These are phyloP conservation scores for Yponomeuta malinellus DNA, from an alignment of 2,888 invertebrate genomes.

Conservation along the genomic window DNA sequence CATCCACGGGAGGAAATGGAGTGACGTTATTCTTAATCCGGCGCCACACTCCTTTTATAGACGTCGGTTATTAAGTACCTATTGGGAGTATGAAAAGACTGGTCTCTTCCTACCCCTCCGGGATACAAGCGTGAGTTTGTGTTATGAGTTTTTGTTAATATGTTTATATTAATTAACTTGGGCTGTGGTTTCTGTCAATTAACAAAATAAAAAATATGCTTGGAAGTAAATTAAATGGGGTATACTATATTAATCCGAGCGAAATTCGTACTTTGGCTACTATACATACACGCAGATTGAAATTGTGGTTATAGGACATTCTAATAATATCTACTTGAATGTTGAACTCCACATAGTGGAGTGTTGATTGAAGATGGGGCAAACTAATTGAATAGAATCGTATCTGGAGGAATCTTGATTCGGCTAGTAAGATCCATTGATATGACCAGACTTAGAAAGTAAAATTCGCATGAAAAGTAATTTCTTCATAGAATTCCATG, in stretches of 20 bases:
- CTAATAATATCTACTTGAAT: not conserved
- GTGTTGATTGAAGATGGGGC: not conserved
- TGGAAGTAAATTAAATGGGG: not conserved
- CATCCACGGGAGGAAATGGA: too few species aligned
- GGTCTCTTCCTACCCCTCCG: too few species aligned
- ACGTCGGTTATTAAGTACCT: too few species aligned
- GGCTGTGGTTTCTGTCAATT: too few species aligned
- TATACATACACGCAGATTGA: too few species aligned
- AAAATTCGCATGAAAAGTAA: not conserved
- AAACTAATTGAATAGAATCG: not conserved
- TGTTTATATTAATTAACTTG: too few species aligned
- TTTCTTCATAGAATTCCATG: not conserved
- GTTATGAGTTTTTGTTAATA: too few species aligned
- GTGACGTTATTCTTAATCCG: too few species aligned
- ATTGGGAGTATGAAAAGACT: too few species aligned
- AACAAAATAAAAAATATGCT: not conserved
- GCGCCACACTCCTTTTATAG: too few species aligned
- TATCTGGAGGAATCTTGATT: constrained; percentile 1
- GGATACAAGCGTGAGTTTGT: too few species aligned
- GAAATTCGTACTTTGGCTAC: not conserved
- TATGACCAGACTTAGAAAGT: not conserved
- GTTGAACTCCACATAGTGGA: not conserved
- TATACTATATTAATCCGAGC: not conserved
- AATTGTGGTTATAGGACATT: too few species aligned
- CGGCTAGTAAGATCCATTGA: not conserved